Percentiles rank a stretch among this genome's conserved stretches.
phyloP scores from a whole-genome alignment of 2,113 vertebrate genomes.

The sheep (Ovis aries) region DNA sequence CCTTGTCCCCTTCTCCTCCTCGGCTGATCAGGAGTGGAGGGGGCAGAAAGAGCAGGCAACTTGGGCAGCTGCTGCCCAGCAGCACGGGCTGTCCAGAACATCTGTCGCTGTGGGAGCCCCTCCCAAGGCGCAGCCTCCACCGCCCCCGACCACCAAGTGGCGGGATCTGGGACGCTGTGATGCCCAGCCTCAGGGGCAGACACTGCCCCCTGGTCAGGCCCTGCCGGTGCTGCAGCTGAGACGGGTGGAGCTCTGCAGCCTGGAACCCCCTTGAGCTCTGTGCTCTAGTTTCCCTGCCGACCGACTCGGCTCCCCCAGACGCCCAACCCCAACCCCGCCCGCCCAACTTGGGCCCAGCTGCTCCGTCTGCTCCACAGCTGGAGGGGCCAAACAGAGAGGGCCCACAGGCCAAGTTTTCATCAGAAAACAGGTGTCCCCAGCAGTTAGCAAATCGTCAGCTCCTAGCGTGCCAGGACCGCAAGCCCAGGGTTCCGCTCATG shows the following conservation, averaged over 20 bases:
- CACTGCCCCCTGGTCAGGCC: neutral
- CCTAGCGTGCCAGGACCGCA: neutral
- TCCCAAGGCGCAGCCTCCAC: neutral
- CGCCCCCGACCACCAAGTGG: too few relatives aligned
- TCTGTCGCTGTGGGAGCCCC: neutral
- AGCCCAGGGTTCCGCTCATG: neutral
- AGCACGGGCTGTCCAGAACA: neutral
- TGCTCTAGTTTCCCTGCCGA: neutral
- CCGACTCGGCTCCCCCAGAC: neutral
- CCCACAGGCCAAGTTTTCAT: neutral
- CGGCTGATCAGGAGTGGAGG: neutral
- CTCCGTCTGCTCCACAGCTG: neutral
- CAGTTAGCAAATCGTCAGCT: neutral
- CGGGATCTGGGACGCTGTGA: neutral
- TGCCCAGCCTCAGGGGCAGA: neutral
- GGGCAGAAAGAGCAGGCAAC: neutral
- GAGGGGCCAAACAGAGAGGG: neutral
- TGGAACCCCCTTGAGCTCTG: neutral
- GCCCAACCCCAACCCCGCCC: neutral
- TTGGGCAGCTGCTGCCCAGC: neutral
- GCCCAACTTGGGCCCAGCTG: neutral
- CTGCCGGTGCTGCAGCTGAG: neutral
- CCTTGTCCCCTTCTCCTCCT: neutral
- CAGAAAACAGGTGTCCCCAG: slow-evolving; percentile 21
- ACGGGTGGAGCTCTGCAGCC: neutral